These are phyloP conservation scores for Bembecia ichneumoniformis DNA, from an alignment of 2,888 invertebrate species.

Conservation along the genomic window DNA sequence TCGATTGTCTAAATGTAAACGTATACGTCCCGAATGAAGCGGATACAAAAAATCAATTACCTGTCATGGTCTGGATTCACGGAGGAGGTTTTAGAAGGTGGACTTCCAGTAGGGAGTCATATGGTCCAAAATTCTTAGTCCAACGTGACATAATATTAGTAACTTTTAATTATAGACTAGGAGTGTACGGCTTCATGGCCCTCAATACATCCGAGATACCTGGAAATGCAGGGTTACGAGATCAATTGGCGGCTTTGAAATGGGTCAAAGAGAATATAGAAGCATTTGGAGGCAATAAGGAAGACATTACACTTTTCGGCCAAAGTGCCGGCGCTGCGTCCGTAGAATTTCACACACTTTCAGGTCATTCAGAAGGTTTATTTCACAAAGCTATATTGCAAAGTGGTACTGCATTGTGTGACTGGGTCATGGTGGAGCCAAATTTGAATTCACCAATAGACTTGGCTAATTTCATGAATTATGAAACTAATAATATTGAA, in stretches of 20 bases:
- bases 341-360: slow-evolving; percentile 34
- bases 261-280: slow-evolving; percentile 40
- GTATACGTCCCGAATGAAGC: slow-evolving; percentile 32
- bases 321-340: slow-evolving; percentile 35
- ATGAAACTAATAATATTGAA: slow-evolving; percentile 13
- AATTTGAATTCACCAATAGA: slow-evolving; percentile 22
- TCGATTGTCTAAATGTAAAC: slow-evolving; percentile 35
- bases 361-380: slow-evolving; percentile 20
- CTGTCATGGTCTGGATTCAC: slow-evolving; percentile 38
- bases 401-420: slow-evolving; percentile 27
- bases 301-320: slow-evolving; percentile 36
- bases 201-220: slow-evolving; percentile 30
- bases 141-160: slow-evolving; percentile 37
- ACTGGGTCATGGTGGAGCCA: slow-evolving; percentile 20
- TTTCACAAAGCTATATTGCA: slow-evolving; percentile 34
- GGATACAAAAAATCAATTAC: slow-evolving; percentile 20
- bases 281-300: slow-evolving; percentile 37
- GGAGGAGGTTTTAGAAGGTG: slow-evolving; percentile 33
- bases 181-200: slow-evolving; percentile 48
- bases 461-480: slow-evolving; percentile 28
- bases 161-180: slow-evolving; percentile 33
- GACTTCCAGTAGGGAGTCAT: slow-evolving; percentile 15
- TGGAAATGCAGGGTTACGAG: slow-evolving; percentile 46
- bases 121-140: slow-evolving; percentile 31
- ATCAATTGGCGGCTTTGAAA: slow-evolving; percentile 33